phyloP scores from a whole-genome alignment of 2,797 vertebrate species.

The Aeoliscus strigatus region DNA sequence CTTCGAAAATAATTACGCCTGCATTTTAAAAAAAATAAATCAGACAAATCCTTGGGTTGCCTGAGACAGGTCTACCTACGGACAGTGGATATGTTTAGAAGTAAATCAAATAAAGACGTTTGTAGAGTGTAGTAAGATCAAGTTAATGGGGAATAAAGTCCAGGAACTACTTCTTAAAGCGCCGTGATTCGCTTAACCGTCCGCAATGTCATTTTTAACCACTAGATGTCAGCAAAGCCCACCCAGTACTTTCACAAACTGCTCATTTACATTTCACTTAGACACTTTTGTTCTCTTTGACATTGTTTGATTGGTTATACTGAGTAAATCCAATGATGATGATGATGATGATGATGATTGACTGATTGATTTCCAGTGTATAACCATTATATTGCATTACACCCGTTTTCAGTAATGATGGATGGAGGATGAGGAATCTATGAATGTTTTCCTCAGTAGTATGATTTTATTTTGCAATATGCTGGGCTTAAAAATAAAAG shows the following conservation, averaged over 20 bases:
- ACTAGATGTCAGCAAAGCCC: conserved; percentile 43
- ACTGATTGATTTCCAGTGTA: no score
- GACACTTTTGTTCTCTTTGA: no score
- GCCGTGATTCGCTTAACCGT: conserved; percentile 15
- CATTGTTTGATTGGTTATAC: no score
- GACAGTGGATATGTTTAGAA: fast-evolving
- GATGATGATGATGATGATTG: no score
- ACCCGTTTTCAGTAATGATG: no score
- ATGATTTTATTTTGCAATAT: no score
- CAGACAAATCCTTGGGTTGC: not conserved
- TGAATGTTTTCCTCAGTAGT: no score
- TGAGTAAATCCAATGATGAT: no score
- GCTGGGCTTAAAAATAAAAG: no score
- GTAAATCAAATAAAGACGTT: not conserved
- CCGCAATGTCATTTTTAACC: conserved; percentile 11
- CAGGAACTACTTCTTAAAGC: conserved; percentile 43
- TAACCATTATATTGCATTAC: no score
- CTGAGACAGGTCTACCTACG: fast-evolving
- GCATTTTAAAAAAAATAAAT: not conserved
- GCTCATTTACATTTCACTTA: no score
- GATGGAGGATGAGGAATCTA: no score
- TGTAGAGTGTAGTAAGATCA: fast-evolving
- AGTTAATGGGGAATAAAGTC: not conserved
- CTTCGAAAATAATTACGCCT: conserved; percentile 26
- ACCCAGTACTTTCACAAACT: not conserved